Evolutionary conservation across 2,797 vertebrate genomes (phyloP), one percentile per base, ranked within the genome.

Genomic region (Darevskia mixta): DNA sequence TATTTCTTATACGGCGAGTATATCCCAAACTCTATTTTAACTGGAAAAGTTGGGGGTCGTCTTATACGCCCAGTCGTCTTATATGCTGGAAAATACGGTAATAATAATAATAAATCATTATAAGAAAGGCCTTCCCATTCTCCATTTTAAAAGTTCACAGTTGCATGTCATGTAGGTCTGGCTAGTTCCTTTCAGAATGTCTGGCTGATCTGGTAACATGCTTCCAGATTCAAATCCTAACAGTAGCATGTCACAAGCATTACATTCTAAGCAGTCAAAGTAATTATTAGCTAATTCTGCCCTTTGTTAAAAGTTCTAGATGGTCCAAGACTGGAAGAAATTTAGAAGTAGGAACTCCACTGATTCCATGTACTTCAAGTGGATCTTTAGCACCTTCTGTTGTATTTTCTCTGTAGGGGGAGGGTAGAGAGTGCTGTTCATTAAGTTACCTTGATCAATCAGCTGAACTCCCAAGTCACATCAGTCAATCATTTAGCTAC

Each of bases 131-230:
- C 27, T n/a, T 23, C n/a, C 18, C 23, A 29, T 43, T 55, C 75
- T n/a, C 86, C 35, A 91, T n/a, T 91, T 91, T 8, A 83, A 73
- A 58, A 82, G 3, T 90, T 95, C 75, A 94, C 86, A 91, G 86
- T 10, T 90, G 55, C 27, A 3, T 25, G 35, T 18, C 0, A 72
- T 61, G 25, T 7, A 75, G 29, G 88, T 92, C 78, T 45, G 82
- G 72, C 29, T 88, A 0, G 11, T 71, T 45, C 35, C 35, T 76
- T 10, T 27, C 76, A 61, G 43, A 86, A 79, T 58, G 2, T 27
- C 49, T 25, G 0, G 38, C 67, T 91, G 45, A 67, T 87, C n/a
- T 4, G 73, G 29, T 0, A 79, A 20, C 0, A 58, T 1, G 25
- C 8, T 27, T 72, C 78, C 29, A 41, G 49, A 82, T 18, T 49